Percentiles rank a stretch among this genome's conserved stretches.
These are phyloP conservation scores for Pterois miles DNA, from an alignment of 2,797 vertebrate species.

Conservation along the genomic window DNA sequence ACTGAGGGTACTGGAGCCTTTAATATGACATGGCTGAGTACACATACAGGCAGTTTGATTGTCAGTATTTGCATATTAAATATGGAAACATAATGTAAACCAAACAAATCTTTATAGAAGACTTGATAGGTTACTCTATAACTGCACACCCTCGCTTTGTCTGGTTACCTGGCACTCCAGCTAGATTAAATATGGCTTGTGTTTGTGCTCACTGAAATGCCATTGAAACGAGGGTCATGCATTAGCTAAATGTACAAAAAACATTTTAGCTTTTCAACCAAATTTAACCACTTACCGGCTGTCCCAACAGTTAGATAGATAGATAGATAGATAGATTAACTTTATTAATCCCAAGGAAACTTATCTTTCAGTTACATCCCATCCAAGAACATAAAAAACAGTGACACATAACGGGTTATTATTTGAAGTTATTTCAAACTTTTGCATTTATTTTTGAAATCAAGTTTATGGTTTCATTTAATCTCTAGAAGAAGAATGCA, in stretches of 20 bases:
- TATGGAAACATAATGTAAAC: background rate
- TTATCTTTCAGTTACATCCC: too few relatives aligned
- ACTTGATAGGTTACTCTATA: background rate
- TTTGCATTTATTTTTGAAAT: background rate
- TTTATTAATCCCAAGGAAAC: too few relatives aligned
- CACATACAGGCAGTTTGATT: background rate
- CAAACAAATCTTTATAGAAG: background rate
- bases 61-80: conserved; percentile 25
- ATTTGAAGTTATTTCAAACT: background rate
- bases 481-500: background rate
- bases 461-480: background rate
- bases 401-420: too few relatives aligned
- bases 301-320: background rate
- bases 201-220: background rate
- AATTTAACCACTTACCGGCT: background rate
- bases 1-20: conserved; percentile 31
- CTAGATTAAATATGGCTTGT: background rate
- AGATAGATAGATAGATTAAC: too few relatives aligned
- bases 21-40: background rate
- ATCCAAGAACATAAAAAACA: too few relatives aligned
- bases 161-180: background rate
- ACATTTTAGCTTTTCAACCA: background rate
- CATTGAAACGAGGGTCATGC: background rate
- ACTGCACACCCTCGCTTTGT: background rate
- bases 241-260: background rate